Evolutionary conservation across 2,113 vertebrate genomes (phyloP).

Genomic region (Isurus oxyrinchus): DNA sequence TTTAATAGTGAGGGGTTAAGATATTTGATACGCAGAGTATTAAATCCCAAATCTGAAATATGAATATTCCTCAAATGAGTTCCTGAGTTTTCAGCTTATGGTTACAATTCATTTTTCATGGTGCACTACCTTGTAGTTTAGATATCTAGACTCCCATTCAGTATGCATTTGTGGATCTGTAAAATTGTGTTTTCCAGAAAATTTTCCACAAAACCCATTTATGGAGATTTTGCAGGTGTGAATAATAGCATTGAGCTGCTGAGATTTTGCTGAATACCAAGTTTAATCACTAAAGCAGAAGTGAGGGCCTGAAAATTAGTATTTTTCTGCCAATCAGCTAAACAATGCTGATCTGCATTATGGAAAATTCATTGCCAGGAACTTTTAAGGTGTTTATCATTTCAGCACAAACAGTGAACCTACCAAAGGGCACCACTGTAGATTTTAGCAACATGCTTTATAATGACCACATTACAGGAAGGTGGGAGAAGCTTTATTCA

Average conservation of each 20-base stretch:
- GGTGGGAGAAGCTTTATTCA: neutral
- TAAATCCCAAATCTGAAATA: neutral
- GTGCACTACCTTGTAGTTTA: neutral
- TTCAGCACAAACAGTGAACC: neutral
- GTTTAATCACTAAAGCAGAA: slow-evolving; percentile 10
- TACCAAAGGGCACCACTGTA: neutral
- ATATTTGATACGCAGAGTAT: neutral
- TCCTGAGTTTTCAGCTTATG: neutral
- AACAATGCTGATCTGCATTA: neutral
- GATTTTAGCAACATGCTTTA: neutral
- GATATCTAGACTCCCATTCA: slow-evolving; percentile 18
- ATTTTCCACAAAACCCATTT: slow-evolving; percentile 23
- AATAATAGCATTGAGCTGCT: neutral
- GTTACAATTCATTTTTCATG: neutral
- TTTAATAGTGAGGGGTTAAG: neutral
- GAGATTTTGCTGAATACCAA: neutral
- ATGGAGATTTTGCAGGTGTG: slow-evolving; percentile 24
- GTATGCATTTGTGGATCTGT: neutral
- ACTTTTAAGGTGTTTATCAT: neutral
- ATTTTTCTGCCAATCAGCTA: neutral
- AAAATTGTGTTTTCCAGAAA: slow-evolving; percentile 28
- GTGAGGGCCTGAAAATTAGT: neutral
- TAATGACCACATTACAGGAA: neutral
- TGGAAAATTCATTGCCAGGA: neutral
- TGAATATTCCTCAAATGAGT: slow-evolving; percentile 29